These are phyloP conservation scores for Cephus nigrinus DNA, from an alignment of 2,888 invertebrate species.

Conservation along the genomic window DNA sequence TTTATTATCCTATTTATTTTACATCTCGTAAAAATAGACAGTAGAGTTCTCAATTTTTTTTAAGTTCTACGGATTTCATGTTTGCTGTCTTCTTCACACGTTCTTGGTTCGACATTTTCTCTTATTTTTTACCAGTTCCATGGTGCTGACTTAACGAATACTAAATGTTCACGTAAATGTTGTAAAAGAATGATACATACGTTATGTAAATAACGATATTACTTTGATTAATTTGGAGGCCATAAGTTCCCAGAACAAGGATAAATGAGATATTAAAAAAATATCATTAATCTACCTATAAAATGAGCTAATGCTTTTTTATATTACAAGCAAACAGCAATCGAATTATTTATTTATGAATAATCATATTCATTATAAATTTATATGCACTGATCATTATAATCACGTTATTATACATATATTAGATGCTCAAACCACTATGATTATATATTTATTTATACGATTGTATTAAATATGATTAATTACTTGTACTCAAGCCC, in stretches of 20 bases:
- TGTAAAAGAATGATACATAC: background rate
- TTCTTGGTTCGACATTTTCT: background rate
- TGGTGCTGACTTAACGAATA: background rate
- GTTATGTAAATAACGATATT: background rate
- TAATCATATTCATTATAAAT: no score
- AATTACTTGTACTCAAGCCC: no score
- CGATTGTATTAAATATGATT: no score
- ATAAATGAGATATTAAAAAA: background rate
- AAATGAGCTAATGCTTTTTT: no score
- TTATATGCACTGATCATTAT: no score
- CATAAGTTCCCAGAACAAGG: background rate
- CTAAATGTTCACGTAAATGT: background rate
- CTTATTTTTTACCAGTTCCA: background rate
- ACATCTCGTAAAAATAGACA: background rate
- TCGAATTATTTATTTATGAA: no score
- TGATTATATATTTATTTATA: no score
- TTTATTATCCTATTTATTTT: background rate
- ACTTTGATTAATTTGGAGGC: background rate
- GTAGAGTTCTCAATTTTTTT: background rate
- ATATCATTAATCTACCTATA: no score
- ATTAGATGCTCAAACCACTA: no score
- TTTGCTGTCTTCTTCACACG: background rate
- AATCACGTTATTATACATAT: no score
- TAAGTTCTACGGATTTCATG: background rate
- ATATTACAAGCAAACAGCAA: no score